phyloP scores from a whole-genome alignment of 2,797 vertebrate genomes.

The Sebastes variabilis region DNA sequence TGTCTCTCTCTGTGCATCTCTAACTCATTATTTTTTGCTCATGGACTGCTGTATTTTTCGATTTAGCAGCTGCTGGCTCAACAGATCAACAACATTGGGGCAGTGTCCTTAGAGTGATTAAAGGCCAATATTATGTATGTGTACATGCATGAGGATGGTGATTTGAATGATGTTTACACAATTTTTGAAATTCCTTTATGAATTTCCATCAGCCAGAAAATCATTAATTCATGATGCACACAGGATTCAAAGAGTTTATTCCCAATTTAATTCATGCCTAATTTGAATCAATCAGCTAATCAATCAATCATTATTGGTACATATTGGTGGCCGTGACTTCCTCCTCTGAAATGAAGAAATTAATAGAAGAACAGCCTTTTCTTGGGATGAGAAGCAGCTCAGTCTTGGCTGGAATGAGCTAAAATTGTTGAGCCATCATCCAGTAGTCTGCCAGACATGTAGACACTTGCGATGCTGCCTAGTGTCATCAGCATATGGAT shows the following conservation, averaged over 20 bases:
- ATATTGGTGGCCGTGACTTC: neutral
- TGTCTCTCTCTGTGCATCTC: neutral
- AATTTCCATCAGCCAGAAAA: neutral
- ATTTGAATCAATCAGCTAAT: neutral
- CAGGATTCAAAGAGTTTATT: neutral
- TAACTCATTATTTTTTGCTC: neutral
- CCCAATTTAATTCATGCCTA: neutral
- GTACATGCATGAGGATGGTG: neutral
- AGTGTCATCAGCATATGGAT: neutral
- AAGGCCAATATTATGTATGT: neutral
- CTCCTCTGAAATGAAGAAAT: neutral
- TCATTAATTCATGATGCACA: neutral
- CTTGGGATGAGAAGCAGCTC: neutral
- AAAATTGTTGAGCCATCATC: neutral
- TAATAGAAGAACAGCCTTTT: neutral
- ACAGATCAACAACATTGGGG: neutral
- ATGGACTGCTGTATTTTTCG: neutral
- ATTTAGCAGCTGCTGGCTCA: neutral
- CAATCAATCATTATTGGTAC: neutral
- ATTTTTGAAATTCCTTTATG: neutral
- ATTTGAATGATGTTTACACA: neutral
- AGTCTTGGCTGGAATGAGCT: neutral
- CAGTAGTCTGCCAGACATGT: neutral
- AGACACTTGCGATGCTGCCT: neutral
- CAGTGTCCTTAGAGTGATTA: neutral